Conservation (phyloP, 2,113 vertebrate genomes). For the Eleginops maclovinus region DNA sequence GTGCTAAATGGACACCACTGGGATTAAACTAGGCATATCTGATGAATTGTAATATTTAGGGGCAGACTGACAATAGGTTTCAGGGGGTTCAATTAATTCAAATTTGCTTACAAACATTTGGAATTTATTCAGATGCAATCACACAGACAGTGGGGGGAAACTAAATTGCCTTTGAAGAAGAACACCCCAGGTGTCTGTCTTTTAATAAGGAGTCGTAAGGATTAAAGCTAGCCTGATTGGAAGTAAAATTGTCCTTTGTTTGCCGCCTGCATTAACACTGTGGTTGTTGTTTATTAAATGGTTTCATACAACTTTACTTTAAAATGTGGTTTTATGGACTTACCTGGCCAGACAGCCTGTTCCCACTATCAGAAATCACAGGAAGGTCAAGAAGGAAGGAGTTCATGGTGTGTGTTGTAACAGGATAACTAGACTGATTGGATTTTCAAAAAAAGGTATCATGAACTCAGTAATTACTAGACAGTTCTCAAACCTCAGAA, state of each 20-base stretch:
- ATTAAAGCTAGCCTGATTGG: conserved; percentile 20
- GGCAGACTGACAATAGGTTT: neutral
- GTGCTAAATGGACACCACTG: conserved; percentile 23
- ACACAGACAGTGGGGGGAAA: neutral
- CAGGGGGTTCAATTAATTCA: neutral
- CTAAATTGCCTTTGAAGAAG: conserved; percentile 20
- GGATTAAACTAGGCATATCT: neutral
- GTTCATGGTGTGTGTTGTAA: neutral
- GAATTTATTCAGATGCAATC: conserved; percentile 7
- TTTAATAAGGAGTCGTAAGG: conserved; percentile 18
- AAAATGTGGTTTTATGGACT: neutral
- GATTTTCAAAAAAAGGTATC: neutral
- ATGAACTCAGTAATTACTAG: neutral
- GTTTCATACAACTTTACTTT: neutral
- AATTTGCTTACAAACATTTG: neutral
- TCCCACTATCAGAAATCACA: conserved; percentile 17
- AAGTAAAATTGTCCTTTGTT: conserved; percentile 7
- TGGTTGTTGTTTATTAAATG: conserved; percentile 5
- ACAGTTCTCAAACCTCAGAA: neutral
- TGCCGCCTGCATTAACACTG: conserved; percentile 5
- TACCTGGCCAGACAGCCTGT: neutral
- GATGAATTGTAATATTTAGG: neutral
- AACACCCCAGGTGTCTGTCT: neutral
- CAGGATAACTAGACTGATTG: neutral
- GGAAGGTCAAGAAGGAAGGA: neutral